Evolutionary conservation across 2,888 invertebrate species (phyloP).

Genomic region (Lochmaea crataegi): DNA sequence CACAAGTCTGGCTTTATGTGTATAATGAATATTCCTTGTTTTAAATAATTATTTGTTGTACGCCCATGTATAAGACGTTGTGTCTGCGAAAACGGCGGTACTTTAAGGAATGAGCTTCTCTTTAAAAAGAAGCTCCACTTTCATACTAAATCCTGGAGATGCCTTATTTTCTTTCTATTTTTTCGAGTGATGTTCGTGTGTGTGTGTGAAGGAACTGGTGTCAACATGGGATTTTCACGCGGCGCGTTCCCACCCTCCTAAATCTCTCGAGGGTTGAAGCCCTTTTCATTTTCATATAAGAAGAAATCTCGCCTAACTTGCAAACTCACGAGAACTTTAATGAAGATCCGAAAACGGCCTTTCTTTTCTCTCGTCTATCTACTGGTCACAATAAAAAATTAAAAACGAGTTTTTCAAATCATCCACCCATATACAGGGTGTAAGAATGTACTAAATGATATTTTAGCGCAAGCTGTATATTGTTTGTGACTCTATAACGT

Average conservation of each 20-base stretch:
- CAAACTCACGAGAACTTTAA: conserved; percentile 7
- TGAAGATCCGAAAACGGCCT: background rate
- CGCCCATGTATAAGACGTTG: conserved; percentile 41
- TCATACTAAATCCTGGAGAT: conserved; percentile 54
- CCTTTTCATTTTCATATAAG: conserved; percentile 57
- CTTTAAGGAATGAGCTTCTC: conserved; percentile 52
- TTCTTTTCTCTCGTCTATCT: background rate
- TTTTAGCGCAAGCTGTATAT: background rate
- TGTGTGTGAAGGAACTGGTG: conserved; percentile 60
- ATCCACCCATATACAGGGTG: background rate
- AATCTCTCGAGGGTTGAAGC: conserved; percentile 50
- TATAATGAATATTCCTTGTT: too few relatives aligned
- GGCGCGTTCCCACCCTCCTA: conserved; percentile 38
- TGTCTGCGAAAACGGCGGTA: conserved; percentile 45
- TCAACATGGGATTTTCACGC: conserved; percentile 60
- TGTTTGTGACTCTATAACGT: background rate
- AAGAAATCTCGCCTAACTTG: conserved; percentile 7
- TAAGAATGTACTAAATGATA: background rate
- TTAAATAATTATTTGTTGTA: conserved; percentile 6
- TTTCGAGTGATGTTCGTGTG: conserved; percentile 55
- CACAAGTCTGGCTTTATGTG: too few relatives aligned
- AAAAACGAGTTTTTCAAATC: too few relatives aligned
- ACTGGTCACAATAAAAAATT: background rate
- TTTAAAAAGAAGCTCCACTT: conserved; percentile 55
- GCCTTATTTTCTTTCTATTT: conserved; percentile 59